Percentiles rank a stretch among this genome's conserved stretches.
Evolutionary conservation across 1,140 invertebrate genomes (phyloP).

Genomic region (Venturia canescens): DNA sequence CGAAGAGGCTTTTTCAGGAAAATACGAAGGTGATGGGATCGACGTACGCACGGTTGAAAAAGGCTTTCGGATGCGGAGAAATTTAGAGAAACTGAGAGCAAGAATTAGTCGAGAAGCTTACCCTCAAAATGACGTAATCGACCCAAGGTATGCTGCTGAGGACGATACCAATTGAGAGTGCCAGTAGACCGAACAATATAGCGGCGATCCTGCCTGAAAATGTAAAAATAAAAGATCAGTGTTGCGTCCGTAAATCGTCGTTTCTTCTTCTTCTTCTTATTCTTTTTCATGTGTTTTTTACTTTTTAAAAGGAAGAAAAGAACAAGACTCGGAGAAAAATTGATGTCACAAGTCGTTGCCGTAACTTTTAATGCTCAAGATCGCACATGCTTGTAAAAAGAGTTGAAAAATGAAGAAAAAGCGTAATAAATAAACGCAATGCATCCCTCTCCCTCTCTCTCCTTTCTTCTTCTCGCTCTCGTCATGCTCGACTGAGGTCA

Average conservation of each 20-base stretch:
- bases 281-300: neutral
- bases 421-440: conserved; percentile 10
- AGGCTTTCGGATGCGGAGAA: too few relatives aligned
- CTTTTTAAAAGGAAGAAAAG: neutral
- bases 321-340: neutral
- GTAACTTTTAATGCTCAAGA: neutral
- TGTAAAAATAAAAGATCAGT: conserved; percentile 59
- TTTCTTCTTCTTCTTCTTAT: neutral
- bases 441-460: neutral
- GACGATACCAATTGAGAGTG: conserved; percentile 87
- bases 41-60: too few relatives aligned
- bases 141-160: conserved; percentile 90
- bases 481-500: neutral
- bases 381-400: neutral
- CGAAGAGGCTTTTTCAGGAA: too few relatives aligned
- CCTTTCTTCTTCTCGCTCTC: neutral
- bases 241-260: too few relatives aligned
- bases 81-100: too few relatives aligned
- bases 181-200: conserved; percentile 86
- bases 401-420: conserved; percentile 8
- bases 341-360: neutral
- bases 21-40: too few relatives aligned
- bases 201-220: conserved; percentile 87
- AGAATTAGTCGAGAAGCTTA: conserved; percentile 72
- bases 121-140: conserved; percentile 90